phyloP scores from a whole-genome alignment of 2,888 invertebrate species.

The Agrotis ipsilon region DNA sequence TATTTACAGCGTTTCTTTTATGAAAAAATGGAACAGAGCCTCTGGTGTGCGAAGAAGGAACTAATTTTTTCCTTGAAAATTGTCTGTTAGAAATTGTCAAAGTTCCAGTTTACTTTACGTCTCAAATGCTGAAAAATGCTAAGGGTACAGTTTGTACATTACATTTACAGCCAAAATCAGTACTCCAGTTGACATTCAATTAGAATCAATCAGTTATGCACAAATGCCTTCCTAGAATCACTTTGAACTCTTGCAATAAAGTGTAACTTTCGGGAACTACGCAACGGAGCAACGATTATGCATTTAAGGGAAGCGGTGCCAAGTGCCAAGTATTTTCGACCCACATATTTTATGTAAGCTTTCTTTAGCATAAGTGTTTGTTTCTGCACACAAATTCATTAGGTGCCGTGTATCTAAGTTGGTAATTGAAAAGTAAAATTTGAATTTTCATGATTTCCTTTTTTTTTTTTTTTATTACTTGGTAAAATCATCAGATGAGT shows the following conservation, averaged over 20 bases:
- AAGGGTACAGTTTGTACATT: background rate
- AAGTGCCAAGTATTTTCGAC: conserved; percentile 45
- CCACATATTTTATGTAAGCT: conserved; percentile 50
- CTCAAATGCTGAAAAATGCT: too few relatives aligned
- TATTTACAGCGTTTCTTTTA: too few relatives aligned
- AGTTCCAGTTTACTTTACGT: too few relatives aligned
- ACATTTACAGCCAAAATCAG: too few relatives aligned
- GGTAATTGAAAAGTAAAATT: conserved; percentile 54
- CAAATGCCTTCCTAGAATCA: conserved; percentile 3
- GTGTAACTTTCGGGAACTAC: conserved; percentile 29
- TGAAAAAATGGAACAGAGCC: too few relatives aligned
- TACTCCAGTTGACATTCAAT: background rate
- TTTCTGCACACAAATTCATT: conserved; percentile 40
- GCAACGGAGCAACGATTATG: conserved; percentile 29
- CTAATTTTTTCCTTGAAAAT: too few relatives aligned
- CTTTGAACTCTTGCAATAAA: conserved; percentile 5
- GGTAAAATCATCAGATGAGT: too few relatives aligned
- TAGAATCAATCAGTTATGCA: conserved; percentile 5
- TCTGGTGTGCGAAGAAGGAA: too few relatives aligned
- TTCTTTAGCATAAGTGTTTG: conserved; percentile 33
- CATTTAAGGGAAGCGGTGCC: conserved; percentile 37
- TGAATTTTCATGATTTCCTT: too few relatives aligned
- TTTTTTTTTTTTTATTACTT: too few relatives aligned
- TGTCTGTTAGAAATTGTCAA: too few relatives aligned
- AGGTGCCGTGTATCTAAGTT: conserved; percentile 32